These are phyloP conservation scores for Therioaphis trifolii DNA, from an alignment of 2,888 invertebrate genomes.

Conservation along the genomic window DNA sequence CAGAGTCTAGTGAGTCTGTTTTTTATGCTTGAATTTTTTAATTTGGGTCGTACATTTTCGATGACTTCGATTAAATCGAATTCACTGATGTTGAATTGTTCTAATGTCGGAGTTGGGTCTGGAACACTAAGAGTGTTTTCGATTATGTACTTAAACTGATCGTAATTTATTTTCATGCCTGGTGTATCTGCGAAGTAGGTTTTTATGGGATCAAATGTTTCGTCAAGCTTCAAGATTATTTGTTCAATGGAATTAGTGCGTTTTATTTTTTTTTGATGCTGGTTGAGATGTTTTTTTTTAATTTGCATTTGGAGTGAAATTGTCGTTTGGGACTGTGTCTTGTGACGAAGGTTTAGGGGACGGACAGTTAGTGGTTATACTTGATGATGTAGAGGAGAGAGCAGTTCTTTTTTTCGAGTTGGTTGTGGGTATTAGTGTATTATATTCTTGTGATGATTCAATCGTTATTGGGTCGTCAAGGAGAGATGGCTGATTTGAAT, in stretches of 20 bases:
- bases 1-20: background rate
- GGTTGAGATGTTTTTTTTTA: background rate
- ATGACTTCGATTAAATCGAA: background rate
- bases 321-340: too few species aligned
- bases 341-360: too few species aligned
- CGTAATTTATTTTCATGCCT: background rate
- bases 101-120: background rate
- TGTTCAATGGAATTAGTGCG: too few species aligned
- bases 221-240: background rate
- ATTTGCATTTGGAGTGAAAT: too few species aligned
- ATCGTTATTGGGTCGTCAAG: background rate
- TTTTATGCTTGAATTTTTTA: background rate
- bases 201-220: background rate
- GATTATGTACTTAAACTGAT: background rate
- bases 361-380: too few species aligned
- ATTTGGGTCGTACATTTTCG: background rate
- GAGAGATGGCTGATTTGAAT: background rate
- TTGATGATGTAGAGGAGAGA: too few species aligned
- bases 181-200: background rate
- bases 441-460: background rate
- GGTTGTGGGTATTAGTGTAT: background rate
- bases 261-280: background rate
- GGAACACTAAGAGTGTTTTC: too few species aligned
- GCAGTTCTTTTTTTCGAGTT: background rate
- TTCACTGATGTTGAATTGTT: background rate